These are phyloP conservation scores for Fistularia commersonii DNA, from an alignment of 2,797 vertebrate species.

Conservation along the genomic window DNA sequence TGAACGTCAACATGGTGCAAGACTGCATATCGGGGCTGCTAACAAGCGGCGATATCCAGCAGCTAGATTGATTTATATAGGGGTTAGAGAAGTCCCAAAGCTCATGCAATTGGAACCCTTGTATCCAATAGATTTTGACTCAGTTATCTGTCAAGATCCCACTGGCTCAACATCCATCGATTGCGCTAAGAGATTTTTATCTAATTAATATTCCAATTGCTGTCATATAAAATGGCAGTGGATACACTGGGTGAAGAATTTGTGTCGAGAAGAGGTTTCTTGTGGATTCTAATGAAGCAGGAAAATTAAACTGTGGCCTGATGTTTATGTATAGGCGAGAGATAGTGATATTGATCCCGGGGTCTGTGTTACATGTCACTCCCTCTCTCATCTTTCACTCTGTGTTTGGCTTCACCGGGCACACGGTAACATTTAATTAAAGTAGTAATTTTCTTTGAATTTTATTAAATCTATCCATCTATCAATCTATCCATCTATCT, in stretches of 20 bases:
- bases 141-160: conserved; percentile 50
- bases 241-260: conserved; percentile 29
- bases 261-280: conserved; percentile 32
- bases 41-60: conserved; percentile 65
- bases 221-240: conserved; percentile 33
- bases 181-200: conserved; percentile 43
- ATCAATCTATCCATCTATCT: no score
- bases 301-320: conserved; percentile 45
- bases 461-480: no score
- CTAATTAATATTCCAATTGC: conserved; percentile 67
- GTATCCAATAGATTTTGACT: conserved; percentile 60
- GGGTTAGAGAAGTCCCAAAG: conserved; percentile 47
- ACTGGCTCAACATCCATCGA: conserved; percentile 42
- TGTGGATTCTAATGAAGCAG: conserved; percentile 54
- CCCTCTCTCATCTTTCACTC: conserved; percentile 14
- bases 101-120: conserved; percentile 62
- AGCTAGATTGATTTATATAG: conserved; percentile 47
- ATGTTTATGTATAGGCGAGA: conserved; percentile 54
- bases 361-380: conserved; percentile 15
- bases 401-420: neutral
- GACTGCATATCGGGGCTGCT: conserved; percentile 58
- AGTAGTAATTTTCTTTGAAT: neutral
- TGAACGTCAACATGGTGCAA: conserved; percentile 36
- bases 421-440: conserved; percentile 15
- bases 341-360: conserved; percentile 53